A percentile compares a stretch with the other conserved stretches of the same genome.
Conservation (phyloP, 2,113 vertebrate species). For the Microcebus jonahi region DNA sequence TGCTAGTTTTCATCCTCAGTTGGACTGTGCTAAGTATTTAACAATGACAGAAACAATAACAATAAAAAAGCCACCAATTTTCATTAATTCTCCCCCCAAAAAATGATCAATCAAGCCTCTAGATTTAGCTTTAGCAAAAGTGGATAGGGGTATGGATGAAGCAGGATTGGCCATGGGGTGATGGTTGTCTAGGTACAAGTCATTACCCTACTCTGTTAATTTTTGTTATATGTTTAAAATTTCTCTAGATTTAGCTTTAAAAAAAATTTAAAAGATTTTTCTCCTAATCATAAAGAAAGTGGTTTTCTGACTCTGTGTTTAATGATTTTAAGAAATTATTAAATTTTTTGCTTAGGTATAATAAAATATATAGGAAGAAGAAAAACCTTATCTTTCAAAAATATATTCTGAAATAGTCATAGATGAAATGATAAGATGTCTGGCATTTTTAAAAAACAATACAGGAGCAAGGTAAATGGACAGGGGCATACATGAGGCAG, state of each 20-base stretch:
- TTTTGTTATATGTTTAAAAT: neutral
- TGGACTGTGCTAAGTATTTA: conserved; percentile 26
- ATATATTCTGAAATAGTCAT: conserved; percentile 2
- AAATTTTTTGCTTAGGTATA: neutral
- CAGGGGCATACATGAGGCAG: neutral
- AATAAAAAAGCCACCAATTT: neutral
- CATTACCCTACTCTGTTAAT: neutral
- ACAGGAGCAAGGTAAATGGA: neutral
- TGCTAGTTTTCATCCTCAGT: neutral
- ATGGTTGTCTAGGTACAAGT: neutral
- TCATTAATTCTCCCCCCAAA: neutral
- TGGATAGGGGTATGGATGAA: neutral
- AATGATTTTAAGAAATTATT: neutral
- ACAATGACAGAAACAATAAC: conserved; percentile 12
- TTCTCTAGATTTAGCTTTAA: neutral
- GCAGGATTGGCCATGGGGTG: neutral
- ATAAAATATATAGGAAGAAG: neutral
- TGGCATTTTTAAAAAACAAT: conserved; percentile 26
- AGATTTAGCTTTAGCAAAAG: neutral
- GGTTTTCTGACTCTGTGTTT: neutral
- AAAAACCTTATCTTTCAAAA: conserved; percentile 4
- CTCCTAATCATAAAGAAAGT: neutral
- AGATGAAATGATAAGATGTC: neutral
- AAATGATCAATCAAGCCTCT: neutral
- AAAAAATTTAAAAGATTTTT: neutral